Base-by-base conservation (phyloP, 2,113 vertebrate genomes). In the Pterophyllum scalare region DNA sequence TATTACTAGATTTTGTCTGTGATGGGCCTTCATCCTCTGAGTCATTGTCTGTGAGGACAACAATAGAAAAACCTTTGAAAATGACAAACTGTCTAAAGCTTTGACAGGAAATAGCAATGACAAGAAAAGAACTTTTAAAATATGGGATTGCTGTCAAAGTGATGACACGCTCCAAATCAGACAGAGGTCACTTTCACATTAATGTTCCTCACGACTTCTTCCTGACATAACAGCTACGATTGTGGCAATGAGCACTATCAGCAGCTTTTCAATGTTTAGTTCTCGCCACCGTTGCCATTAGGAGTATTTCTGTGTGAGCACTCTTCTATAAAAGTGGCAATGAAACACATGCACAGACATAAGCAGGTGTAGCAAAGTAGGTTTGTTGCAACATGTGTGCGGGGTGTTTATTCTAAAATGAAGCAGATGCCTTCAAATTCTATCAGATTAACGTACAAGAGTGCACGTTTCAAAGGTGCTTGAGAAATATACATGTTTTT, bases 41-140 rank as follows among this genome's bases (percentile, higher is more conserved):
- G 28, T 93, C 89, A 54, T 82, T 87, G 33, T 95, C 96, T 96
- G 3, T 8, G 11, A 80, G 19, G 49, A 13, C 12, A 14, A 74
- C 12, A 82, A 46, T 1, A 57, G 5, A 76, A 31, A 28, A 81
- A 61, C 2, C 13, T 14, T 56, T 56, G n/a, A 83, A 80, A 52
- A 52, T 43, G 7, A 84, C 6, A 62, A 38, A 64, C 33, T n/a
- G 24, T 19, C 10, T 70, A 57, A 1, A 13, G 20, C 0, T 7
- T 46, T 6, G 9, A 49, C n/a, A 28, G 11, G 20, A 74, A 58
- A 67, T 20, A 26, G 8, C 1, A 75, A 9, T 28, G 28, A 60
- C 1, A 57, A 24, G 2, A 49, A 49, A 38, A 1, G 20, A 7
- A 26, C 35, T 49, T 67, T 49, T 46, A 40, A 70, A 5, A 70